Base-by-base conservation (phyloP, 2,113 vertebrate species). In the Mustela lutreola region DNA sequence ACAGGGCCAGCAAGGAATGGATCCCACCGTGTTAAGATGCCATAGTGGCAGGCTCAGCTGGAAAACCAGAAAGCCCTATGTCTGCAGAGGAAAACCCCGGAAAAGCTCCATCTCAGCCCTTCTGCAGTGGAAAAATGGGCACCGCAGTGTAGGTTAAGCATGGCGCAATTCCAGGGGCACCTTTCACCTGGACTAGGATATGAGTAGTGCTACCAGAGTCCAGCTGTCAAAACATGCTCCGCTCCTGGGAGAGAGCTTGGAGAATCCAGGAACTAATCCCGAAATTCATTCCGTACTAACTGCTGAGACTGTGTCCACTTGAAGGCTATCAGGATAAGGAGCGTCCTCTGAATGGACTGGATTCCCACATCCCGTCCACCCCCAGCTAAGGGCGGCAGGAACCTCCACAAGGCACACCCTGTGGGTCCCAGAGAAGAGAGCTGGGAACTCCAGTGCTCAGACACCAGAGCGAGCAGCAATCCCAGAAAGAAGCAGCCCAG, bases 121-220 rank as follows among this genome's bases (percentile, higher is more conserved):
- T 39, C 6, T 21, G 31, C 33, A 7, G 28, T 14, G 48, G 26
- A 18, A 16, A 67, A 31, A 19, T 1, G 42, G 83, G 12, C 11
- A 63, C 26, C 11, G 0, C 24, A 31, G 12, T 11, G 36, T 1
- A 85, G 48, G 28, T 3, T 16, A 42, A 45, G 21, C 2, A 9
- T 2, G 8, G 24, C 0, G 4, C 1, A 5, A 11, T 26, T 36
- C 26, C 33, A 73, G 33, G 15, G 14, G 21, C 19, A 7, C 26
- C 62, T 56, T 71, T 45, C 73, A 14, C 15, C 62, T 26, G 33
- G 48, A 33, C 2, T 4, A 16, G 26, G n/a, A 12, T 7, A 36
- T 2, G 15, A 65, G 31, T 0, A 9, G 18, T 4, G 31, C 28
- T 31, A 21, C 39, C 8, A 28, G 4, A 11, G 56, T 0, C 9